Evolutionary conservation across 2,797 vertebrate species (phyloP).

Genomic region (Spinus olivaceus): DNA sequence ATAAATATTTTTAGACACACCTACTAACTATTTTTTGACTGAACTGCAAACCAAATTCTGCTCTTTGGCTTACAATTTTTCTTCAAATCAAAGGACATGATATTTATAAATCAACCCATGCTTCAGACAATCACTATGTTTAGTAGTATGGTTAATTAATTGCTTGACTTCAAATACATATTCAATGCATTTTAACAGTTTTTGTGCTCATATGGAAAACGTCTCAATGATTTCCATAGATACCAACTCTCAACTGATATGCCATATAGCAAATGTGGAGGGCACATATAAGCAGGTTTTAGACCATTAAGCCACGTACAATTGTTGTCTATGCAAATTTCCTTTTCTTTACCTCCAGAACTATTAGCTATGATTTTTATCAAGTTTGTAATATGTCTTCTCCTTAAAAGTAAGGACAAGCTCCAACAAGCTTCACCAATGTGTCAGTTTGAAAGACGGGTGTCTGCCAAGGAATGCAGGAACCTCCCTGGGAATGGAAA

Average conservation of each 20-base stretch:
- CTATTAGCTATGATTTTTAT: background rate
- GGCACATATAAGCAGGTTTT: background rate
- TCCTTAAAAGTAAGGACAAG: background rate
- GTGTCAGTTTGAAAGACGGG: background rate
- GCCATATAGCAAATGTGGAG: background rate
- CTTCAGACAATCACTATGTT: background rate
- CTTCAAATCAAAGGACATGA: background rate
- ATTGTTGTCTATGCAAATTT: background rate
- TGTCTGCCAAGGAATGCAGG: background rate
- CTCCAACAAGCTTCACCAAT: background rate
- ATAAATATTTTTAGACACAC: constrained; percentile 29
- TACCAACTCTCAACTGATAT: background rate
- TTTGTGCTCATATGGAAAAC: background rate
- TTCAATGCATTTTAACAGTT: background rate
- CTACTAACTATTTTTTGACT: constrained; percentile 12
- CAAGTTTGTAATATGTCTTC: background rate
- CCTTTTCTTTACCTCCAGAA: background rate
- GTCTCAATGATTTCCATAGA: background rate
- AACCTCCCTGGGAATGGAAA: background rate
- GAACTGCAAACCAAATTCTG: background rate
- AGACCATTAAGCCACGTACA: background rate
- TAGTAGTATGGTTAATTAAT: background rate
- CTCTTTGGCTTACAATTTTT: background rate
- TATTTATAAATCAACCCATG: background rate
- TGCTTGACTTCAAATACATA: background rate